Evolutionary conservation across 1,140 invertebrate genomes (phyloP).

Genomic region (Neuroterus valhalla): DNA sequence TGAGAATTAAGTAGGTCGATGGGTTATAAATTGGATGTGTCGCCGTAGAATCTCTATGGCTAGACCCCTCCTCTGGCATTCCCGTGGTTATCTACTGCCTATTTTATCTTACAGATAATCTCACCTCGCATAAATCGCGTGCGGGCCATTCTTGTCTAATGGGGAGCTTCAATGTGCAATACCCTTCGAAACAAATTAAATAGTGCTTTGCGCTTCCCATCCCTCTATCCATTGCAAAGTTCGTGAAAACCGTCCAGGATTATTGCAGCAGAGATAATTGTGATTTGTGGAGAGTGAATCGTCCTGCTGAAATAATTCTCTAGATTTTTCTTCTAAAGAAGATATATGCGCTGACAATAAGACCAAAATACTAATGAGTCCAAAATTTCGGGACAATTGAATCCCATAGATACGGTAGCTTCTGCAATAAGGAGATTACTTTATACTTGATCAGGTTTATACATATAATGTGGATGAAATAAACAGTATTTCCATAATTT

Average conservation of each 20-base stretch:
- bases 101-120: constrained; percentile 69
- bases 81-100: constrained; percentile 54
- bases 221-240: constrained; percentile 34
- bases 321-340: neutral
- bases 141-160: constrained; percentile 57
- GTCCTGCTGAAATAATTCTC: neutral
- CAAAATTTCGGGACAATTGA: neutral
- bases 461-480: too few species aligned
- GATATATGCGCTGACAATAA: neutral
- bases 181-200: constrained; percentile 65
- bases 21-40: constrained; percentile 66
- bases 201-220: constrained; percentile 52
- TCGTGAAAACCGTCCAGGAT: constrained; percentile 45
- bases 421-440: too few species aligned
- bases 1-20: constrained; percentile 63
- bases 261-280: constrained; percentile 48
- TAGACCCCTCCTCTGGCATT: constrained; percentile 40
- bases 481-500: too few species aligned
- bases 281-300: constrained; percentile 16
- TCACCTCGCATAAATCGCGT: constrained; percentile 63
- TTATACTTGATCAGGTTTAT: too few species aligned
- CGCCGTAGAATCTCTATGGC: constrained; percentile 45
- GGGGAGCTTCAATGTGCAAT: constrained; percentile 44
- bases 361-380: neutral
- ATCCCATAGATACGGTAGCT: too few species aligned